Conservation (phyloP, 2,888 invertebrate species). For the Perithous albicinctus region DNA sequence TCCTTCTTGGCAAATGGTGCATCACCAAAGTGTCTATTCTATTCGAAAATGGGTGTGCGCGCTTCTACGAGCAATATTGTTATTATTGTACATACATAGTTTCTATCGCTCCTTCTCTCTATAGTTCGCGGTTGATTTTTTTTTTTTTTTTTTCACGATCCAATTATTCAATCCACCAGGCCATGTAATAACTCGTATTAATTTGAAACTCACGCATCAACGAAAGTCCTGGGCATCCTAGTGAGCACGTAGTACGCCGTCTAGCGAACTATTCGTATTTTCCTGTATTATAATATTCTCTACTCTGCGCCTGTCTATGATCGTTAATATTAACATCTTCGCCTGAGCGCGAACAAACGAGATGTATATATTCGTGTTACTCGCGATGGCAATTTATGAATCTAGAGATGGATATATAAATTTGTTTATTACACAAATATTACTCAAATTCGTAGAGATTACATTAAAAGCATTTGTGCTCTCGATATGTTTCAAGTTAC, state of each 20-base stretch:
- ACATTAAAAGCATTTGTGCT: too few species aligned
- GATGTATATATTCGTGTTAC: neutral
- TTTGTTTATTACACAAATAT: too few species aligned
- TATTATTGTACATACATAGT: conserved; percentile 32
- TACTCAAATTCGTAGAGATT: too few species aligned
- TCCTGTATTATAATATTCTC: conserved; percentile 26
- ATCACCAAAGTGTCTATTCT: conserved; percentile 75
- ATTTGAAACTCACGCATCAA: conserved; percentile 70
- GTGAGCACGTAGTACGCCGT: conserved; percentile 32
- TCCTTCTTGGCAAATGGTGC: conserved; percentile 79
- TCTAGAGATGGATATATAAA: too few species aligned
- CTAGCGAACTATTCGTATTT: conserved; percentile 40
- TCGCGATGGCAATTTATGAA: neutral
- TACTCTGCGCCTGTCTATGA: neutral
- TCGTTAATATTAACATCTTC: conserved; percentile 26
- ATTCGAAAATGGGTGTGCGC: conserved; percentile 62
- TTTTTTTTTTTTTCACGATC: too few species aligned
- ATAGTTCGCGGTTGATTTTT: conserved; percentile 65
- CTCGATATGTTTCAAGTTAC: too few species aligned
- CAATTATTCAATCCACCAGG: conserved; percentile 77
- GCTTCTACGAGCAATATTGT: conserved; percentile 42
- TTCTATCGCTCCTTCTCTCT: neutral
- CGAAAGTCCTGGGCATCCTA: conserved; percentile 63
- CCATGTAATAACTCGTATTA: conserved; percentile 76
- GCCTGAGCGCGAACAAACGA: conserved; percentile 13